Evolutionary conservation across 92 coral and sea anemone genomes (phyloP).

Genomic region (Umimayanthus chanpuru): DNA sequence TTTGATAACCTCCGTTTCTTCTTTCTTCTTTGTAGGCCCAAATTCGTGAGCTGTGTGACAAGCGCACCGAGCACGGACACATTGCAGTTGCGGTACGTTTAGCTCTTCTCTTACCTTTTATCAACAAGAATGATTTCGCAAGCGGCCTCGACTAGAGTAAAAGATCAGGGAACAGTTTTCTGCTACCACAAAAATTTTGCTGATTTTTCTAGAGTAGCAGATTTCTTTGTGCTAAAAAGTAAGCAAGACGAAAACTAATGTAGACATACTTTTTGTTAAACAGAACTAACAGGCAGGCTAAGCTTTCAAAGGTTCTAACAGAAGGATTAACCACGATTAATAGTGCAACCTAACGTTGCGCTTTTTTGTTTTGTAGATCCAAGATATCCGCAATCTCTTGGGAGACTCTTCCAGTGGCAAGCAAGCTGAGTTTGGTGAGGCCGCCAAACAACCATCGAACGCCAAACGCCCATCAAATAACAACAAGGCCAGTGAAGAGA

Average conservation of each 20-base stretch:
- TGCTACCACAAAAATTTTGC: neutral
- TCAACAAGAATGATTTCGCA: neutral
- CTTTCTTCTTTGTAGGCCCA: slow-evolving; percentile 59
- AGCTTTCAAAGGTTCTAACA: neutral
- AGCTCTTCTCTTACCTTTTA: neutral
- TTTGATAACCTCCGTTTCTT: neutral
- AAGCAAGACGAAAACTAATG: no score
- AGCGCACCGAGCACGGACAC: slow-evolving; percentile 67
- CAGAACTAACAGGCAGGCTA: no score
- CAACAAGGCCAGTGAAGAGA: neutral
- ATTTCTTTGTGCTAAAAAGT: no score
- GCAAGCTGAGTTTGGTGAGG: slow-evolving; percentile 14
- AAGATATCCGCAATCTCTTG: slow-evolving; percentile 45
- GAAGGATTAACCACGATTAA: no score
- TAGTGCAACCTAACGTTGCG: no score
- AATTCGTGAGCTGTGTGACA: slow-evolving; percentile 85
- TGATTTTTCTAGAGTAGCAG: neutral
- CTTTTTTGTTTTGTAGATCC: slow-evolving; percentile 35
- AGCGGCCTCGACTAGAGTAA: neutral
- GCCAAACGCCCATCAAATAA: neutral
- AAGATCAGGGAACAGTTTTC: neutral
- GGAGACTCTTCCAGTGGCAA: slow-evolving; percentile 49
- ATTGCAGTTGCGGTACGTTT: slow-evolving; percentile 74
- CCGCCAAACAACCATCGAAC: neutral
- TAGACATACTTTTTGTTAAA: no score